phyloP scores from a whole-genome alignment of 2,113 vertebrate genomes.

The Chaetodon trifascialis region DNA sequence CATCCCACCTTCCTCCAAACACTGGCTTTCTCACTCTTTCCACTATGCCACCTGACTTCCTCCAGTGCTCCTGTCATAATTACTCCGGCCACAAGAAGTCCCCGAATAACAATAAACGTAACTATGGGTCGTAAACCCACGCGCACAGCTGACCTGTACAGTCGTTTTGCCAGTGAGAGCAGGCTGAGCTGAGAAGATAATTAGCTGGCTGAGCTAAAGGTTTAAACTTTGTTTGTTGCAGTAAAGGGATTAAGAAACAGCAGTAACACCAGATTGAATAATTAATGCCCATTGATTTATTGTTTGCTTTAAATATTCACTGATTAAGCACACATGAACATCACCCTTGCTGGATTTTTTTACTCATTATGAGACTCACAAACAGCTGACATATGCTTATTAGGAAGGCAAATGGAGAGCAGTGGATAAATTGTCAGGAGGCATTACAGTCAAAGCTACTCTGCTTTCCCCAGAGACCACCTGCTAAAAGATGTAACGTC shows the following conservation, averaged over 20 bases:
- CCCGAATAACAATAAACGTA: too few relatives aligned
- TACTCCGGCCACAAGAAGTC: too few relatives aligned
- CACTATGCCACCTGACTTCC: too few relatives aligned
- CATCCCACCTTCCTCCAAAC: too few relatives aligned
- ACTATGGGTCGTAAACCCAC: too few relatives aligned
- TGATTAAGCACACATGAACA: background rate
- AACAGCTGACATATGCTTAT: conserved; percentile 66
- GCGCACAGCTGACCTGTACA: too few relatives aligned
- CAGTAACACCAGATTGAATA: background rate
- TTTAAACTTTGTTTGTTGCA: background rate
- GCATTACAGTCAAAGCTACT: conserved; percentile 64
- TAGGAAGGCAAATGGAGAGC: conserved; percentile 64
- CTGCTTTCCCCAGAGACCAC: conserved; percentile 50
- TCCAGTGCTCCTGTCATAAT: too few relatives aligned
- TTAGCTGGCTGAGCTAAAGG: background rate
- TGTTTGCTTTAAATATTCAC: background rate
- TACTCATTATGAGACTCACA: background rate
- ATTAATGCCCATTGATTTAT: background rate
- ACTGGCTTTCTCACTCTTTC: too few relatives aligned
- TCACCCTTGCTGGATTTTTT: background rate
- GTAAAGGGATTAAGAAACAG: background rate
- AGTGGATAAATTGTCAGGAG: conserved; percentile 66
- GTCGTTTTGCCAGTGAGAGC: too few relatives aligned
- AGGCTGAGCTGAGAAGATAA: background rate
- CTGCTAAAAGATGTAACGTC: conserved; percentile 52